phyloP scores from a whole-genome alignment of 92 coral and sea anemone genomes.

The Diadumene lineata region DNA sequence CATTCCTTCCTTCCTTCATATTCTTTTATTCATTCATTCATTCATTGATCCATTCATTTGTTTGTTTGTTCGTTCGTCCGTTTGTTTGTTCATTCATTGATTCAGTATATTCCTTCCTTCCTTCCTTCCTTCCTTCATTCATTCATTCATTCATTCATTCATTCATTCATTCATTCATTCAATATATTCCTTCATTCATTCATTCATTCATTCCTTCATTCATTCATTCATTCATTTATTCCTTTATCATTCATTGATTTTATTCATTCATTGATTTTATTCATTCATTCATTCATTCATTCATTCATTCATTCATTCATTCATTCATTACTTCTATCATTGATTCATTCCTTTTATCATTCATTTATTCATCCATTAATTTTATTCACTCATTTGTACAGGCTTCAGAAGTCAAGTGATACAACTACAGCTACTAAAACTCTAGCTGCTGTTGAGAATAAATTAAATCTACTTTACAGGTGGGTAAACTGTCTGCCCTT shows the following conservation, averaged over 20 bases:
- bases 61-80: background rate
- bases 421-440: conserved; percentile 62
- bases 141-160: background rate
- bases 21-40: background rate
- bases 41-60: background rate
- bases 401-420: conserved; percentile 81
- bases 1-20: no score
- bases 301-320: background rate
- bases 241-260: background rate
- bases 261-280: background rate
- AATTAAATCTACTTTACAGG: conserved; percentile 79
- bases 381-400: background rate
- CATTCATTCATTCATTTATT: background rate
- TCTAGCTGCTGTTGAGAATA: conserved; percentile 67
- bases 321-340: background rate
- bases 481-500: conserved; percentile 28
- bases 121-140: background rate
- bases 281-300: background rate
- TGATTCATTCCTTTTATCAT: background rate
- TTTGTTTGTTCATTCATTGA: background rate
- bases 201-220: background rate
- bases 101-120: background rate
- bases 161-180: background rate
- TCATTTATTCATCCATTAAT: background rate
- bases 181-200: background rate